Conservation (phyloP, 1,140 invertebrate genomes). For the Aphelinus certus region DNA sequence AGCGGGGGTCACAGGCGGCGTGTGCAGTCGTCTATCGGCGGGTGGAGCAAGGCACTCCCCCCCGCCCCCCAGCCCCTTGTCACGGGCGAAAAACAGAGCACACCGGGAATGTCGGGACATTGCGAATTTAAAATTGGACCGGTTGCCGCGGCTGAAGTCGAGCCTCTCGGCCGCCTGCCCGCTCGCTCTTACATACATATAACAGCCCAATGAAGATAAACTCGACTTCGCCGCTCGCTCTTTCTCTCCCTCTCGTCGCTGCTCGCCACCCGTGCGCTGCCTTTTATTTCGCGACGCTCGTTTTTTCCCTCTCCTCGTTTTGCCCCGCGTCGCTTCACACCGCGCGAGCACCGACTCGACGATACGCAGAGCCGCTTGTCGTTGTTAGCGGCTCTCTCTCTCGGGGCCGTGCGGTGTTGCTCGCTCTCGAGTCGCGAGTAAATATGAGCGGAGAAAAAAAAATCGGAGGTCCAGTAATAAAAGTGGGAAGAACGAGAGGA, state of each 20-base stretch:
- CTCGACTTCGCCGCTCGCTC: slow-evolving; percentile 13
- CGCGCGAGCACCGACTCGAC: background rate
- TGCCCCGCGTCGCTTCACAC: background rate
- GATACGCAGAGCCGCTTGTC: slow-evolving; percentile 20
- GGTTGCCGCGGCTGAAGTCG: slow-evolving; percentile 5
- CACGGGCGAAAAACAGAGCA: background rate
- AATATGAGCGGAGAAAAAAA: slow-evolving; percentile 23
- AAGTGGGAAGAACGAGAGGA: background rate
- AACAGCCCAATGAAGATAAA: slow-evolving; percentile 23
- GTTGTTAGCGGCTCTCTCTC: slow-evolving; percentile 15
- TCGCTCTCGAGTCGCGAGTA: background rate
- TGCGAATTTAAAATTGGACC: slow-evolving; percentile 26
- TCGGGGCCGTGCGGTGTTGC: no score
- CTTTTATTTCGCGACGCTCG: background rate
- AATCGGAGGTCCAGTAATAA: slow-evolving; percentile 14
- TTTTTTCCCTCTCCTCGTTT: slow-evolving; percentile 17
- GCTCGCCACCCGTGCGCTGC: background rate
- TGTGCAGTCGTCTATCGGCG: no score
- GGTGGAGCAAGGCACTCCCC: no score
- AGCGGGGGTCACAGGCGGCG: no score
- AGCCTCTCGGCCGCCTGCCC: background rate
- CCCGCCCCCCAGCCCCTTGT: no score
- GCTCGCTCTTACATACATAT: background rate
- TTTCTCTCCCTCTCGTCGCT: slow-evolving; percentile 14
- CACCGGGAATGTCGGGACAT: background rate